Evolutionary conservation across 2,797 vertebrate species (phyloP).

Genomic region (Enoplosus armatus): DNA sequence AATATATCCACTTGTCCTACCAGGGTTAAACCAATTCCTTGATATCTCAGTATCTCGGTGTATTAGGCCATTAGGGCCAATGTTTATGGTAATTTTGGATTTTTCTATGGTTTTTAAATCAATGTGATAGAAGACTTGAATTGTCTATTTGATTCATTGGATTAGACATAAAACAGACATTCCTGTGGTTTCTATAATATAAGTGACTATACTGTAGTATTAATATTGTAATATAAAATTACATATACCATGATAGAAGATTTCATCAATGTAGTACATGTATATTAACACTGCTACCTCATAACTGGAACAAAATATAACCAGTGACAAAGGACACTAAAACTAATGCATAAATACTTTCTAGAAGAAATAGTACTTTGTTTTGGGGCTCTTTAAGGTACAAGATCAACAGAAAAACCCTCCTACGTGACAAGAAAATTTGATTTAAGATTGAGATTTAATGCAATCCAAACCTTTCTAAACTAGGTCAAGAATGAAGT

Average conservation of each 20-base stretch:
- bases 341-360: background rate
- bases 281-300: background rate
- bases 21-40: background rate
- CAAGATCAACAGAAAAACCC: background rate
- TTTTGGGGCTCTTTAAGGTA: background rate
- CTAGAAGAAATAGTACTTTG: background rate
- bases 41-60: background rate
- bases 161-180: background rate
- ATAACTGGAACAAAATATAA: no score
- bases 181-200: no score
- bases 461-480: background rate
- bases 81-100: background rate
- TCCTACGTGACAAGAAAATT: background rate
- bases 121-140: background rate
- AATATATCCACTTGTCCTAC: background rate
- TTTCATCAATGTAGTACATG: background rate
- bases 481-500: background rate
- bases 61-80: background rate
- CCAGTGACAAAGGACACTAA: background rate
- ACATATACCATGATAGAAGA: background rate
- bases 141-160: background rate
- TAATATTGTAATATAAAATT: background rate
- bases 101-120: background rate
- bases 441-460: background rate
- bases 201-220: background rate